phyloP scores from a whole-genome alignment of 2,113 vertebrate genomes.

The Bostrychus sinensis region DNA sequence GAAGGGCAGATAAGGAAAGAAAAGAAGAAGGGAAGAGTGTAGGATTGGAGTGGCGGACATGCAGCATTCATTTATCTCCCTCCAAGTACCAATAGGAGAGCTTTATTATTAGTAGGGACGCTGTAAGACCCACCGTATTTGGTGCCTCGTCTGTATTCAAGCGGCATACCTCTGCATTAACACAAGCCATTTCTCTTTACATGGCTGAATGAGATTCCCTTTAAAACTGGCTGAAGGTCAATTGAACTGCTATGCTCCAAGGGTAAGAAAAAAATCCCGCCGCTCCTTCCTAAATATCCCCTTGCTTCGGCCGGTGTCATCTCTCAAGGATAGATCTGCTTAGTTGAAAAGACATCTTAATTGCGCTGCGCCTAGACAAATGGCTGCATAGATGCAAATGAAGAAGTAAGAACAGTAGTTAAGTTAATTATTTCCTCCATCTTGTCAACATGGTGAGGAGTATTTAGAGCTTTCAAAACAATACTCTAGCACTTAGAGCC shows the following conservation, averaged over 20 bases:
- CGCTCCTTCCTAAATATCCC: slow-evolving; percentile 50
- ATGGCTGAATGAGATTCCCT: slow-evolving; percentile 70
- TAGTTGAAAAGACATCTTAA: slow-evolving; percentile 65
- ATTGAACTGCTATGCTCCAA: slow-evolving; percentile 56
- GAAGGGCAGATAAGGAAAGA: slow-evolving; percentile 14
- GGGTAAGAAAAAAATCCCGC: slow-evolving; percentile 31
- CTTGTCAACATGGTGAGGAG: slow-evolving; percentile 33
- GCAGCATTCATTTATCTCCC: slow-evolving; percentile 71
- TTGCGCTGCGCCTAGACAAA: slow-evolving; percentile 58
- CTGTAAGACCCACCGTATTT: slow-evolving; percentile 57
- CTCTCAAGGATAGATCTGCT: slow-evolving; percentile 39
- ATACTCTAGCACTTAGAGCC: slow-evolving; percentile 12
- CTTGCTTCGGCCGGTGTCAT: slow-evolving; percentile 25
- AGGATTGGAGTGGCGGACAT: slow-evolving; percentile 55
- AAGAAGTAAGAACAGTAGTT: slow-evolving; percentile 57
- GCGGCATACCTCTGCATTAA: slow-evolving; percentile 63
- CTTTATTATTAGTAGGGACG: slow-evolving; percentile 62
- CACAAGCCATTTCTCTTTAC: slow-evolving; percentile 73
- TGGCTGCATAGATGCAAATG: slow-evolving; percentile 59
- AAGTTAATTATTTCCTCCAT: slow-evolving; percentile 60
- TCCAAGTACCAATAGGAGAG: slow-evolving; percentile 51
- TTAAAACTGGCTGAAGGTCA: slow-evolving; percentile 69
- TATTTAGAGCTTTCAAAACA: slow-evolving; percentile 27
- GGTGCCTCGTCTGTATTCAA: slow-evolving; percentile 63
- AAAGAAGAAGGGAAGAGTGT: no score